Conservation (phyloP, 1,140 invertebrate species). For the Dysdera silvatica region DNA sequence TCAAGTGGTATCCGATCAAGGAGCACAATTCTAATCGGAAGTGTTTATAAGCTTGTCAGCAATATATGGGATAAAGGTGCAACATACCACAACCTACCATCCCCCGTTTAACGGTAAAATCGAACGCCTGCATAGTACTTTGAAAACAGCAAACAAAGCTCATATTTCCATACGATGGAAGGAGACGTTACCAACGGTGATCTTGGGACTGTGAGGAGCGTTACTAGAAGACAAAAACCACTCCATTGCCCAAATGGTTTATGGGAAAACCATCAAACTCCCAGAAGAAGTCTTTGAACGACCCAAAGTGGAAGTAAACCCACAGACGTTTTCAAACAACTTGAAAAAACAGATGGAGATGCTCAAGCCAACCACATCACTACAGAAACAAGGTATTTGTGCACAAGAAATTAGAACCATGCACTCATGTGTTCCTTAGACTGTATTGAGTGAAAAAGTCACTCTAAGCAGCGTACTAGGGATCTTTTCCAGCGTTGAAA, state of each 20-base stretch:
- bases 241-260: constrained; percentile 29
- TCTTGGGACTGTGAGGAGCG: neutral
- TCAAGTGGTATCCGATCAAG: constrained; percentile 43
- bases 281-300: constrained; percentile 29
- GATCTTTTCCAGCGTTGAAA: too few species aligned
- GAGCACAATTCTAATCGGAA: constrained; percentile 41
- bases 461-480: too few species aligned
- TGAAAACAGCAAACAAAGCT: constrained; percentile 26
- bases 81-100: neutral
- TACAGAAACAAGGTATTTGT: too few species aligned
- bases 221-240: constrained; percentile 34
- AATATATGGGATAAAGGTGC: neutral
- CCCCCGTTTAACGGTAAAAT: constrained; percentile 39
- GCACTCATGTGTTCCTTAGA: too few species aligned
- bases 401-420: too few species aligned
- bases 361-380: too few species aligned
- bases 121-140: constrained; percentile 32
- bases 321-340: neutral
- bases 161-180: neutral
- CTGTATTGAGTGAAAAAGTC: too few species aligned
- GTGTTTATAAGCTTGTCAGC: neutral
- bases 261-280: constrained; percentile 26
- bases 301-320: neutral
- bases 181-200: neutral
- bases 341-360: constrained; percentile 2